Conservation (phyloP, 2,797 vertebrate species). For the Enteromius fasciolatus region DNA sequence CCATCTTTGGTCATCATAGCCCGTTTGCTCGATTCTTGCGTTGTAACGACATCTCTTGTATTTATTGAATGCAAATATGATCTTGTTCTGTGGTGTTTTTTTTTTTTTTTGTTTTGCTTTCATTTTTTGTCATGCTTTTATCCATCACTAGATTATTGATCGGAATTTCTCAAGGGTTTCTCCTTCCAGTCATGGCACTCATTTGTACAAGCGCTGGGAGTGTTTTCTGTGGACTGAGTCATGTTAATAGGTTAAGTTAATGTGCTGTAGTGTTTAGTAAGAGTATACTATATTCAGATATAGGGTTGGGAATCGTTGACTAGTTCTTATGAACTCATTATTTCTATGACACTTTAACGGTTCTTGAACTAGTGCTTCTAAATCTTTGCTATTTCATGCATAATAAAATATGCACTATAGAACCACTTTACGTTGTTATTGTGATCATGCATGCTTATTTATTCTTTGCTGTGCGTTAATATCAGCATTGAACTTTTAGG, state of each 20-base stretch:
- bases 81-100: conserved; percentile 21
- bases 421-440: neutral
- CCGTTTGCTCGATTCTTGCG: neutral
- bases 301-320: conserved; percentile 28
- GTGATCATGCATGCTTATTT: neutral
- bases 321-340: neutral
- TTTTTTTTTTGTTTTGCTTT: neutral
- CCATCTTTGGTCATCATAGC: neutral
- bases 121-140: conserved; percentile 17
- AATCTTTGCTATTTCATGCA: neutral
- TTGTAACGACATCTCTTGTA: neutral
- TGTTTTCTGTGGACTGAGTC: conserved; percentile 27
- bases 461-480: neutral
- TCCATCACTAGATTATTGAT: conserved; percentile 25
- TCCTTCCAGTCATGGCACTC: conserved; percentile 24
- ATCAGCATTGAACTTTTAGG: neutral
- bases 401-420: neutral
- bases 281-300: neutral
- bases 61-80: conserved; percentile 37
- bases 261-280: neutral
- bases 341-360: neutral
- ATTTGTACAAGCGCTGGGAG: conserved; percentile 13
- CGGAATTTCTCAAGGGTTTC: conserved; percentile 31
- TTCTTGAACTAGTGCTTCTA: neutral
- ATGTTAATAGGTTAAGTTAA: conserved; percentile 12